Evolutionary conservation across 2,888 invertebrate genomes (phyloP), one percentile per base, ranked within the genome.

Genomic region (Tetragnatha montana): DNA sequence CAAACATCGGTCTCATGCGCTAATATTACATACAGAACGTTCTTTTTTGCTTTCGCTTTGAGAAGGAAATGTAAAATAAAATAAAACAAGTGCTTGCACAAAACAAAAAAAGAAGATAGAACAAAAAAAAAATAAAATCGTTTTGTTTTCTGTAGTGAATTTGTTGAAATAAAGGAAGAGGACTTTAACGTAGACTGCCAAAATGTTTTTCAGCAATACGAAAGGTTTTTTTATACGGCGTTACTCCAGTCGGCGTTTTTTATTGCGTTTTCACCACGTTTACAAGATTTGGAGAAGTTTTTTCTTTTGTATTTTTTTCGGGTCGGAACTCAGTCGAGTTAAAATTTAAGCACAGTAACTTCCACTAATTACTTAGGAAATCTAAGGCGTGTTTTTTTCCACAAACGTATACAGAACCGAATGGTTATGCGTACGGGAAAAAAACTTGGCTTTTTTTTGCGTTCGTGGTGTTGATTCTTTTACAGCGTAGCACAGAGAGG

Each of bases 311-410:
- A 17, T 80, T 68, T 68, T 83, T 75, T 73, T 70, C 74, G 69
- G n/a, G 60, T 60, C n/a, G 60, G 60, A 49, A 84, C 68, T n/a
- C 73, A 80, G 22, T 51, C 82, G 49, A 85, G 81, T 85, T 89
- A 51, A 85, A 88, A 86, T 81, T 89, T 81, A 85, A 85, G 85
- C 76, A 86, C 81, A 85, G 85, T 89, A 85, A 89, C 85, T 89
- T 85, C 78, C 47, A 51, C 85, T 85, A 89, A 89, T 89, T 89
- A 89, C 89, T 21, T 50, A 81, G 76, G 85, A 85, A 89, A 89
- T 89, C 85, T 86, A 81, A 70, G 78, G 81, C 71, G 81, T 85
- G 70, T 85, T 76, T 79, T 85, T 81, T 85, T 85, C 14, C 50
- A 17, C 71, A 47, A 76, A 85, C 50, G 78, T 21, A 85, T 78